phyloP scores from a whole-genome alignment of 2,113 vertebrate species.

The Trogon melanurus region DNA sequence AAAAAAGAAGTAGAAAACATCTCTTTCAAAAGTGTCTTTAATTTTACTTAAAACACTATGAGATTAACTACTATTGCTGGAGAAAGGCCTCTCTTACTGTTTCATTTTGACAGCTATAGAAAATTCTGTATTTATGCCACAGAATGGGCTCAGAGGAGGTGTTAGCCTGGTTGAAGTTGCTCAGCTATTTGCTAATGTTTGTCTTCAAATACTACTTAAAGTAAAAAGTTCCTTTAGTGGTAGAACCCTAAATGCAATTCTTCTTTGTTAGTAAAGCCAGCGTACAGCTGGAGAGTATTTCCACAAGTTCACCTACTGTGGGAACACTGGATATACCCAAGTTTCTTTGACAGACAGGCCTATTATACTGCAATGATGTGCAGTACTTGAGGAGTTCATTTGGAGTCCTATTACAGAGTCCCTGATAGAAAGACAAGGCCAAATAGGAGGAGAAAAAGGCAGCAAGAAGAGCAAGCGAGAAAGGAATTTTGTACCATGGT shows the following conservation, averaged over 20 bases:
- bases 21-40: neutral
- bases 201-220: neutral
- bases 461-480: neutral
- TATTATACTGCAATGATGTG: neutral
- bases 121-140: neutral
- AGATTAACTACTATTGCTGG: neutral
- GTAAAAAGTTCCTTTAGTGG: neutral
- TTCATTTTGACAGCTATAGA: neutral
- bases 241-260: neutral
- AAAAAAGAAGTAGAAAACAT: neutral
- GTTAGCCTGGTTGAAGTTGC: neutral
- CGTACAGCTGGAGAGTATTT: neutral
- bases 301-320: neutral
- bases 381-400: neutral
- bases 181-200: neutral
- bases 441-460: neutral
- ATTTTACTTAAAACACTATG: neutral
- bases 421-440: neutral
- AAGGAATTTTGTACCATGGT: neutral
- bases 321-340: neutral
- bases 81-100: neutral
- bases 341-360: neutral
- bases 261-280: neutral
- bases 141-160: neutral
- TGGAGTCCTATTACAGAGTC: neutral